These are phyloP conservation scores for Amphiprion percula DNA, from an alignment of 2,113 vertebrate genomes.

Conservation along the genomic window DNA sequence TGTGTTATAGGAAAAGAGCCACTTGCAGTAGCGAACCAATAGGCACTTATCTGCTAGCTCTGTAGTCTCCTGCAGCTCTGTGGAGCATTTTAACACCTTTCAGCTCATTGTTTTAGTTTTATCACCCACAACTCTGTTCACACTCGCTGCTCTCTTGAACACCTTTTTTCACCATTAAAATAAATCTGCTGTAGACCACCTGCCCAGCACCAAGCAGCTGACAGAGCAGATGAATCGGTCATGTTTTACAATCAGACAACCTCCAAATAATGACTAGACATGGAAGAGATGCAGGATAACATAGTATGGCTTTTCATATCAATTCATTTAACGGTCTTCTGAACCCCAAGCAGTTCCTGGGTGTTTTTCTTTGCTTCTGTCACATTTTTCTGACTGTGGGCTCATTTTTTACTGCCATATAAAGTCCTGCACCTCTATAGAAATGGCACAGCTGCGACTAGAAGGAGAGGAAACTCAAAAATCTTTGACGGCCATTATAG, in stretches of 20 bases:
- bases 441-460: too few species aligned
- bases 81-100: constrained; percentile 28
- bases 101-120: constrained; percentile 24
- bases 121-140: neutral
- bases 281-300: neutral
- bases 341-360: too few species aligned
- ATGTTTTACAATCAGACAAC: neutral
- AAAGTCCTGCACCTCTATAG: too few species aligned
- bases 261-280: neutral
- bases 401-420: too few species aligned
- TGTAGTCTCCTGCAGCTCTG: neutral
- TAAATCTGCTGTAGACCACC: neutral
- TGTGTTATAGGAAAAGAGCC: neutral
- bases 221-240: neutral
- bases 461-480: too few species aligned
- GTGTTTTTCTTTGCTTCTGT: too few species aligned
- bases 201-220: neutral
- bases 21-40: constrained; percentile 13
- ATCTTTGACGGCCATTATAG: too few species aligned
- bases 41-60: neutral
- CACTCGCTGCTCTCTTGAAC: neutral
- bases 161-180: neutral
- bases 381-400: too few species aligned
- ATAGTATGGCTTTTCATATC: neutral
- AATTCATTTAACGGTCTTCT: too few species aligned